Evolutionary conservation across 2,113 vertebrate genomes (phyloP).

Genomic region (Megaceryle torquata): DNA sequence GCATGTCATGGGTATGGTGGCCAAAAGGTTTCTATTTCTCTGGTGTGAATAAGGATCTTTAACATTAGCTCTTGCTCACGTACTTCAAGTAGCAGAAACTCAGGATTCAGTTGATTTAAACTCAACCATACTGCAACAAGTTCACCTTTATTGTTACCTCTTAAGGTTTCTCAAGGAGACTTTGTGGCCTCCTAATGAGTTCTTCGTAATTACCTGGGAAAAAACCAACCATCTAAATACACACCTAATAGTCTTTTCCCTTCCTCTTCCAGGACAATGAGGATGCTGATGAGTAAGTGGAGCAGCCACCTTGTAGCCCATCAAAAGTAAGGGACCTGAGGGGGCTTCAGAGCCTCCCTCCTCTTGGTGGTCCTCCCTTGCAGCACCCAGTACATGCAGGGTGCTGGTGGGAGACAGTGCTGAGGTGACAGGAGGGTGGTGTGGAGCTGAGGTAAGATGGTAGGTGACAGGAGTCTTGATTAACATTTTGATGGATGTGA

Average conservation of each 20-base stretch:
- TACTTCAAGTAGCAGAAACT: neutral
- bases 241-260: neutral
- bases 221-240: neutral
- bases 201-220: neutral
- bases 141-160: neutral
- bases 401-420: neutral
- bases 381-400: neutral
- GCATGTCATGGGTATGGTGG: neutral
- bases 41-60: neutral
- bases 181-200: neutral
- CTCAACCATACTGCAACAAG: neutral
- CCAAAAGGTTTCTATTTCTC: neutral
- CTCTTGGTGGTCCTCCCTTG: neutral
- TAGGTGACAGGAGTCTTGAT: neutral
- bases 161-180: neutral
- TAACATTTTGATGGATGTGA: neutral
- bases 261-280: neutral
- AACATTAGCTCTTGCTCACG: neutral
- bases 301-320: neutral
- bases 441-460: neutral
- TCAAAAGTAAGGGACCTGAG: neutral
- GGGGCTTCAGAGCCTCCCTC: neutral
- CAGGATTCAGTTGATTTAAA: neutral
- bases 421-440: neutral
- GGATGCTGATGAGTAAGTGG: neutral